Conservation (phyloP, 1,140 invertebrate species). For the Myzus persicae region DNA sequence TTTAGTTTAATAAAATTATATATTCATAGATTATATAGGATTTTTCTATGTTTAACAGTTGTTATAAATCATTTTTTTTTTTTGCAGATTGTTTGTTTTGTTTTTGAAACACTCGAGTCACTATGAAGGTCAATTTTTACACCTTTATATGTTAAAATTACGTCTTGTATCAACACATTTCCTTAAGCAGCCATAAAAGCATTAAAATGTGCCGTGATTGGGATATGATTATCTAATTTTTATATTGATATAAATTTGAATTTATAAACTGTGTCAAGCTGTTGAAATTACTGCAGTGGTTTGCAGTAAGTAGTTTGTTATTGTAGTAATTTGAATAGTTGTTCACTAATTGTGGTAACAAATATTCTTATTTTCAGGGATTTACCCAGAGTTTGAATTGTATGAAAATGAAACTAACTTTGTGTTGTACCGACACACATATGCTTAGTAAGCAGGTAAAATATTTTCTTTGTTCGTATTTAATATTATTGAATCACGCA, state of each 20-base stretch:
- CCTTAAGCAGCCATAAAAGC: conserved; percentile 49
- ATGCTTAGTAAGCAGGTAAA: conserved; percentile 30
- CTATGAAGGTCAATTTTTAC: conserved; percentile 60
- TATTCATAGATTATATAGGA: background rate
- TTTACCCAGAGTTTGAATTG: conserved; percentile 32
- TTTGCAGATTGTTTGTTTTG: conserved; percentile 43
- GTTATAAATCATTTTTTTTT: background rate
- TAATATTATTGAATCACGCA: background rate
- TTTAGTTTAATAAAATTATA: background rate
- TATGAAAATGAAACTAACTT: conserved; percentile 35
- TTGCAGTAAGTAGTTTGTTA: background rate
- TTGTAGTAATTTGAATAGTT: background rate
- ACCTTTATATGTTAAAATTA: conserved; percentile 53
- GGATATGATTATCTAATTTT: conserved; percentile 42
- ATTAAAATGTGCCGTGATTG: conserved; percentile 56
- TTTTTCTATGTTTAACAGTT: background rate
- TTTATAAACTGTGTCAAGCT: background rate
- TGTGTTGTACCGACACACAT: conserved; percentile 9
- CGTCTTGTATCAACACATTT: conserved; percentile 55
- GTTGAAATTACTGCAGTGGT: conserved; percentile 41
- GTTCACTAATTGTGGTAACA: no score
- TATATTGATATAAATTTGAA: background rate
- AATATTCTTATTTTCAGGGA: background rate
- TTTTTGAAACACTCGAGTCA: background rate
- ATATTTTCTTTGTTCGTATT: background rate